Evolutionary conservation across 1,140 invertebrate genomes (phyloP), one percentile per base, ranked within the genome.

Genomic region (Trachymyrmex cornetzi): DNA sequence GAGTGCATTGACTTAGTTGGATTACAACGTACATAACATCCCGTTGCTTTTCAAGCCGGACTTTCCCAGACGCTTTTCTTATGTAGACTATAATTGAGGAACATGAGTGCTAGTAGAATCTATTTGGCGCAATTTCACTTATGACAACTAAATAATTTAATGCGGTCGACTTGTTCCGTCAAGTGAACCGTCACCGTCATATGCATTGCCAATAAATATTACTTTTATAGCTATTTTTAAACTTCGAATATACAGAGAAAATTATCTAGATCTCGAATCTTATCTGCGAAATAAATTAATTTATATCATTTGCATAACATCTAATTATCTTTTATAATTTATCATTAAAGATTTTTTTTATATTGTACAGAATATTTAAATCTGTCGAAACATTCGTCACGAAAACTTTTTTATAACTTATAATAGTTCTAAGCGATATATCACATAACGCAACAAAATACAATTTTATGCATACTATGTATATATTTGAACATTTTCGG

Each of bases 91-190:
- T 50, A 50, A 14, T 12, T 24, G 24, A 38, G 57, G 22, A 53
- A 67, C 19, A 48, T 27, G 30, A 24, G 4, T 44, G 24, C 12
- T 57, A 12, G 7, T 7, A 27, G 19, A 22, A 55, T 81, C 64
- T 64, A 71, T 53, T 44, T 22, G 64, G 5, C 11, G 63, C 48
- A 38, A 64, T 77, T 44, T 30, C 22, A 55, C 19, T 59, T 12
- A 24, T 66, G 61, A 12, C 48, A 11, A 30, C 30, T 80, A 22
- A 69, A 81, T 81, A 71, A 81, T 81, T 67, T 3, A 67, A 55
- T 9, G 64, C 30, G 27, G 7, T 67, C 61, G 61, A 12, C 44
- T 79, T 16, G 77, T 66, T 38, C 30, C 63, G 9, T 67, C 11
- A 22, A 66, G 14, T 16, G 27, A 1, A 4, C 12, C 14, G 30